Conservation (phyloP, 2,888 invertebrate genomes). For the Drosophila ustulata region DNA sequence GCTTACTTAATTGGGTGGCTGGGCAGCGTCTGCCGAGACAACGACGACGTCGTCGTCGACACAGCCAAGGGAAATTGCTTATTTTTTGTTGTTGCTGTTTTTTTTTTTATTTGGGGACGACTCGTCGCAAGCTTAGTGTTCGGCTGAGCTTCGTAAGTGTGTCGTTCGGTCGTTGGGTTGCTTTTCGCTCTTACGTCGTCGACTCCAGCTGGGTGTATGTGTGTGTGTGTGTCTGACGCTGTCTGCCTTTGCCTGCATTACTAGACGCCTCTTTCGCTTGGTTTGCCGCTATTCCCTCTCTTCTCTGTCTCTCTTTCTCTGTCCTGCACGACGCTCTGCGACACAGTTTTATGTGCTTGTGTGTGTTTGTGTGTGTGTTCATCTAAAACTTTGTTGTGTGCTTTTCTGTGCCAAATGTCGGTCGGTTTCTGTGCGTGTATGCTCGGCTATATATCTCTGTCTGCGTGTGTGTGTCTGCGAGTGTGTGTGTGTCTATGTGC, state of each 20-base stretch:
- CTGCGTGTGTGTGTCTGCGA: constrained; percentile 30
- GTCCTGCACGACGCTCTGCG: constrained; percentile 42
- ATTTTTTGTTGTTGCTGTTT: constrained; percentile 24
- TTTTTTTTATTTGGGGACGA: constrained; percentile 47
- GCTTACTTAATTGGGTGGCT: constrained; percentile 80
- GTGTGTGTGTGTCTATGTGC: constrained; percentile 28
- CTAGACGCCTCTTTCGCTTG: constrained; percentile 63
- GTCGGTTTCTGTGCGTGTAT: constrained; percentile 45
- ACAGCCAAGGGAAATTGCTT: constrained; percentile 73
- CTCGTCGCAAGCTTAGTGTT: constrained; percentile 42
- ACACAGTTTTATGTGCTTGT: constrained; percentile 64
- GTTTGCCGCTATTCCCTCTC: constrained; percentile 9
- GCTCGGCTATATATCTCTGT: constrained; percentile 11
- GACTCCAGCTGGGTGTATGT: constrained; percentile 33
- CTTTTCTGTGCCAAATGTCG: constrained; percentile 69
- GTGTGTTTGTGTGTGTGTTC: constrained; percentile 33
- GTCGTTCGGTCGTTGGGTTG: constrained; percentile 24
- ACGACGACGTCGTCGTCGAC: constrained; percentile 31
- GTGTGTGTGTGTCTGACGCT: constrained; percentile 53
- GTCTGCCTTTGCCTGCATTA: constrained; percentile 65
- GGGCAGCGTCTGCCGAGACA: constrained; percentile 76
- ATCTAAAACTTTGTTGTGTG: constrained; percentile 66
- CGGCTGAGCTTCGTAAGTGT: constrained; percentile 56
- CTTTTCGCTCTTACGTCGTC: constrained; percentile 41
- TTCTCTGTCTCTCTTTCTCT: constrained; percentile 1